Conservation (phyloP, 2,113 vertebrate genomes). For the Python bivittatus region DNA sequence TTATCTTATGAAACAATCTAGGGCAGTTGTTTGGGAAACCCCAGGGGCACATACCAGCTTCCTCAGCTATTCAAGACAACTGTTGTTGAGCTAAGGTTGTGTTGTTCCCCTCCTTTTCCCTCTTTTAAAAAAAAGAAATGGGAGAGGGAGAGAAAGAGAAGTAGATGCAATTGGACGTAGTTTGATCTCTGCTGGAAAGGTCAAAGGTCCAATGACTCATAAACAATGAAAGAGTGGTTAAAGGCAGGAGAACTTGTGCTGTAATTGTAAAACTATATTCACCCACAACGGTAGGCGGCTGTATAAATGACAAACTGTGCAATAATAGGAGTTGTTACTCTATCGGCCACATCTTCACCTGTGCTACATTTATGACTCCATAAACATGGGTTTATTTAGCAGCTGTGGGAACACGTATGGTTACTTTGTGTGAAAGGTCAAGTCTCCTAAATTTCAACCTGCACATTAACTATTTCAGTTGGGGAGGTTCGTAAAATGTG, state of each 20-base stretch:
- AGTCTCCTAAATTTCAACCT: constrained; percentile 61
- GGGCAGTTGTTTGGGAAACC: constrained; percentile 73
- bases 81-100: constrained; percentile 45
- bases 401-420: constrained; percentile 72
- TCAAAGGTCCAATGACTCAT: constrained; percentile 79
- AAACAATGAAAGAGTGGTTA: constrained; percentile 82
- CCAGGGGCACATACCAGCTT: constrained; percentile 73
- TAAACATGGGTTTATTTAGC: constrained; percentile 69
- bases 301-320: constrained; percentile 76
- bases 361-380: constrained; percentile 69
- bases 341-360: constrained; percentile 71
- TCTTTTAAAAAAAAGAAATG: constrained; percentile 57
- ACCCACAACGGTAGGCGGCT: constrained; percentile 70
- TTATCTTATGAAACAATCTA: constrained; percentile 71
- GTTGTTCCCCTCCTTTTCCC: constrained; percentile 20
- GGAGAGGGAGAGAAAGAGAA: constrained; percentile 1
- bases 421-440: constrained; percentile 63
- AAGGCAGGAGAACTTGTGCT: constrained; percentile 77
- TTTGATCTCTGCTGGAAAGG: constrained; percentile 82
- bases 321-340: constrained; percentile 73
- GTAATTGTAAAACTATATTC: constrained; percentile 80
- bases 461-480: constrained; percentile 41
- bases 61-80: constrained; percentile 75
- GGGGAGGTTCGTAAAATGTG: constrained; percentile 52
- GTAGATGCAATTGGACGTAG: constrained; percentile 73